A percentile compares a stretch with the other conserved stretches of the same genome.
Conservation (phyloP, 2,888 invertebrate genomes). For the Drosophila borborema region DNA sequence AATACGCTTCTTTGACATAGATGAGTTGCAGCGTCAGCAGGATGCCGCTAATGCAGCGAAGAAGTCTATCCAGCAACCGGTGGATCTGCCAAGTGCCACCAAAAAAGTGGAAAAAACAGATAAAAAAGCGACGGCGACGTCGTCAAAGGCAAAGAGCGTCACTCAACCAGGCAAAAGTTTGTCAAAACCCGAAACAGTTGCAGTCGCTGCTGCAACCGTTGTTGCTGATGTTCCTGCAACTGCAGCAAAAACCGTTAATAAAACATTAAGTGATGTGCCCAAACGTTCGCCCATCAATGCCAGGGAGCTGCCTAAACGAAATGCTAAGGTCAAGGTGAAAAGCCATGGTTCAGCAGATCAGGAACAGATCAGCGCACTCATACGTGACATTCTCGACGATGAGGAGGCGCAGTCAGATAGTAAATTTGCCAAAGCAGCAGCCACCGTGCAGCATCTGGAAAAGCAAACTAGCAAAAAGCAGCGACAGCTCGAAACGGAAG, state of each 20-base stretch:
- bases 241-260: background rate
- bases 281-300: conserved; percentile 7
- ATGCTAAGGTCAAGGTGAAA: conserved; percentile 1
- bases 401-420: conserved; percentile 31
- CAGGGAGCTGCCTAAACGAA: background rate
- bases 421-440: conserved; percentile 26
- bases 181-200: background rate
- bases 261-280: background rate
- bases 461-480: background rate
- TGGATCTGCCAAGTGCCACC: background rate
- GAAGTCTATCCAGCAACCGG: background rate
- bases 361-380: conserved; percentile 51
- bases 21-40: conserved; percentile 63
- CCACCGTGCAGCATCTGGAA: conserved; percentile 32
- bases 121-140: conserved; percentile 5
- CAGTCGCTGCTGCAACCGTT: background rate
- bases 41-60: conserved; percentile 33
- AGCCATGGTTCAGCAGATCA: conserved; percentile 37
- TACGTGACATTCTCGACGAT: conserved; percentile 62
- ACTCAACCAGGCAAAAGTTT: background rate
- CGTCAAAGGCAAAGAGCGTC: background rate
- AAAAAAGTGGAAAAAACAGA: background rate
- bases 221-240: no score
- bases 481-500: background rate
- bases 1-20: conserved; percentile 78